These are phyloP conservation scores for Drosophila emarginata DNA, from an alignment of 2,888 invertebrate species.

Conservation along the genomic window DNA sequence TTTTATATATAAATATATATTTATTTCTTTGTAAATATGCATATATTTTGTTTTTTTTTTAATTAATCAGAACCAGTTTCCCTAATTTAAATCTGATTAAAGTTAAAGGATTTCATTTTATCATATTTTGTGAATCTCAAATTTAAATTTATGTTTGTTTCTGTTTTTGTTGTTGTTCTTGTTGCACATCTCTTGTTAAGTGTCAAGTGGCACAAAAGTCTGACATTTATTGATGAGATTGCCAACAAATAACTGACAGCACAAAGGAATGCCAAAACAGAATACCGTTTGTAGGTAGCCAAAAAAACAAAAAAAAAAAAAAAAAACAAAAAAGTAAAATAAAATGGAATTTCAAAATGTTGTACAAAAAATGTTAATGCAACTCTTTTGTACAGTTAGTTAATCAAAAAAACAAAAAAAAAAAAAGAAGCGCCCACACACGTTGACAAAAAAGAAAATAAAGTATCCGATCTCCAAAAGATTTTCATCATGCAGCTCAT, in stretches of 20 bases:
- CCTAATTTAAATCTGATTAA: constrained; percentile 4
- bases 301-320: not conserved
- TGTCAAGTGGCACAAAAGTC: constrained; percentile 20
- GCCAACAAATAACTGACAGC: constrained; percentile 48
- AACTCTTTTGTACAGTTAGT: constrained; percentile 33
- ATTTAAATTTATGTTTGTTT: constrained; percentile 16
- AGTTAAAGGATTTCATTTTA: constrained; percentile 1
- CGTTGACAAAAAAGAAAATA: constrained; percentile 6
- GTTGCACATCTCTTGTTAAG: constrained; percentile 30
- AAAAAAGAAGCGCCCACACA: constrained; percentile 9
- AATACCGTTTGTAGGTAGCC: constrained; percentile 5
- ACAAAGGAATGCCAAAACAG: constrained; percentile 39
- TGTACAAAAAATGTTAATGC: constrained; percentile 25
- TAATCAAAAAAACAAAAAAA: constrained; percentile 5
- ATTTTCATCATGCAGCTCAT: constrained; percentile 23
- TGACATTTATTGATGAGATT: constrained; percentile 55
- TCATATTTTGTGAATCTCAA: constrained; percentile 45
- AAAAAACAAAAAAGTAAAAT: not conserved
- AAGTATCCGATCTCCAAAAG: constrained; percentile 4
- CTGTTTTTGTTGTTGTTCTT: not conserved
- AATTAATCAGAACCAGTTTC: not conserved
- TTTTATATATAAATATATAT: too few species aligned
- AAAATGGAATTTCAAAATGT: constrained; percentile 34
- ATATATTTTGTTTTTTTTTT: not conserved
- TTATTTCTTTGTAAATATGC: too few species aligned